Percentiles rank a stretch among this genome's conserved stretches.
These are phyloP conservation scores for Ptilodon capucinus DNA, from an alignment of 2,888 invertebrate species.

Conservation along the genomic window DNA sequence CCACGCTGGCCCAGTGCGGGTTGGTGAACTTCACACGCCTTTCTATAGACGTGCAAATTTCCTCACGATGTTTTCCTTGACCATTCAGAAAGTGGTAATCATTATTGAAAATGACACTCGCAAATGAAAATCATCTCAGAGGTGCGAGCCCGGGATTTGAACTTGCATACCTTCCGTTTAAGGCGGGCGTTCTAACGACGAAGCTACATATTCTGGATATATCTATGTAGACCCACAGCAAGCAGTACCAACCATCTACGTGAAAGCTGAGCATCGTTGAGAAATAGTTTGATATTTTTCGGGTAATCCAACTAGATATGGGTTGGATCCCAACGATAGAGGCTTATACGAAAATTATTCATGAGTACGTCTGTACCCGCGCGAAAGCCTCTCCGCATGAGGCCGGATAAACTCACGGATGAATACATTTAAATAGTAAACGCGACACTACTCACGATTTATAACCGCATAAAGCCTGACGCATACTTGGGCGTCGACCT, in stretches of 20 bases:
- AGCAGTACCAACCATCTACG: neutral
- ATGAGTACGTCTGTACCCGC: conserved; percentile 58
- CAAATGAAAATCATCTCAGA: too few species aligned
- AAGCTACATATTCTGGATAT: too few species aligned
- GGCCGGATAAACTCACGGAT: conserved; percentile 76
- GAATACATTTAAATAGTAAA: conserved; percentile 83
- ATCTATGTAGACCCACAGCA: neutral
- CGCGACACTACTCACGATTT: conserved; percentile 75
- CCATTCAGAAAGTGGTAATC: too few species aligned
- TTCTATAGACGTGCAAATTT: too few species aligned
- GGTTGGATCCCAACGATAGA: conserved; percentile 39
- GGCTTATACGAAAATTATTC: conserved; percentile 74
- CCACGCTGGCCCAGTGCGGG: too few species aligned
- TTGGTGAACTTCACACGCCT: too few species aligned
- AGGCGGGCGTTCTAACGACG: too few species aligned
- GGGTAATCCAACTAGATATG: conserved; percentile 18
- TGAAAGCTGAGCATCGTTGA: conserved; percentile 6
- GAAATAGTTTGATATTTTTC: conserved; percentile 25
- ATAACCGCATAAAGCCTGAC: conserved; percentile 75
- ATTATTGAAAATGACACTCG: too few species aligned
- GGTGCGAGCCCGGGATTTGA: too few species aligned
- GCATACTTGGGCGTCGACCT: too few species aligned
- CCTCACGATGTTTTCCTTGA: too few species aligned
- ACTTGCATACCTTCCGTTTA: too few species aligned
- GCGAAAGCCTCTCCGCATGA: conserved; percentile 75